phyloP scores from a whole-genome alignment of 1,140 invertebrate genomes.

The Drosophila rufa region DNA sequence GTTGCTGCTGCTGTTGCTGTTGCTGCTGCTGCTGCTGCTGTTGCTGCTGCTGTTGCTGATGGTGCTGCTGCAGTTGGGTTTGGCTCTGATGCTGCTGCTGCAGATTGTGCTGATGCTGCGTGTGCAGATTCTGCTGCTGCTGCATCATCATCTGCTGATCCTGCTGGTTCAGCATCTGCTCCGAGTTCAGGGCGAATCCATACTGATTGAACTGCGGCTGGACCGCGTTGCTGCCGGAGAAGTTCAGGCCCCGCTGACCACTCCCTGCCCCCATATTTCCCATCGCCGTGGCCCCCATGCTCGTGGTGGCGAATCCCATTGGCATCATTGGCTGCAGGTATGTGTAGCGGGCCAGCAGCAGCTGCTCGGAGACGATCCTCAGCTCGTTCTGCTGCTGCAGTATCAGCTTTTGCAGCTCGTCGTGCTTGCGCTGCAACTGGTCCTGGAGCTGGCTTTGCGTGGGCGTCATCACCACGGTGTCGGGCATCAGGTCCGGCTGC shows the following conservation, averaged over 20 bases:
- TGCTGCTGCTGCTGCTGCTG: slow-evolving; percentile 39
- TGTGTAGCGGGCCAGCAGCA: slow-evolving; percentile 93
- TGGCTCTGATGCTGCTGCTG: slow-evolving; percentile 58
- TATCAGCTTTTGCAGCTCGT: slow-evolving; percentile 93
- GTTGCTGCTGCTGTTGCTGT: slow-evolving; percentile 36
- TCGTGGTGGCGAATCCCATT: slow-evolving; percentile 86
- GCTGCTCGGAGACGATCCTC: slow-evolving; percentile 92
- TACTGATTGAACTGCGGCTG: slow-evolving; percentile 82
- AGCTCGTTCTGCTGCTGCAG: slow-evolving; percentile 94
- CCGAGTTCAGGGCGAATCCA: slow-evolving; percentile 73
- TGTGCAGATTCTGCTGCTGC: slow-evolving; percentile 75
- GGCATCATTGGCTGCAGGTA: slow-evolving; percentile 87
- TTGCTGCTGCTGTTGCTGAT: slow-evolving; percentile 44
- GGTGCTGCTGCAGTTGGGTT: slow-evolving; percentile 49
- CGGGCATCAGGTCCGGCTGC: slow-evolving; percentile 65
- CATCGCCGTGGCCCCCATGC: slow-evolving; percentile 45
- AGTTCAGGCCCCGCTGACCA: slow-evolving; percentile 60
- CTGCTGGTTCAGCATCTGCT: slow-evolving; percentile 73
- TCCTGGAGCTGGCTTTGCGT: slow-evolving; percentile 90
- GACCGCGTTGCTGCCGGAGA: slow-evolving; percentile 65
- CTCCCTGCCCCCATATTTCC: slow-evolving; percentile 24
- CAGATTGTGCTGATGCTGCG: slow-evolving; percentile 69
- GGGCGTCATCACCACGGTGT: slow-evolving; percentile 86
- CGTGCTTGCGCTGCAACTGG: slow-evolving; percentile 93
- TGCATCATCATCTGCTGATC: slow-evolving; percentile 82